Percentiles rank a stretch among this genome's conserved stretches.
Evolutionary conservation across 37 sponge, comb jelly and placozoan genomes (phyloP).

Genomic region (Spongilla lacustris): DNA sequence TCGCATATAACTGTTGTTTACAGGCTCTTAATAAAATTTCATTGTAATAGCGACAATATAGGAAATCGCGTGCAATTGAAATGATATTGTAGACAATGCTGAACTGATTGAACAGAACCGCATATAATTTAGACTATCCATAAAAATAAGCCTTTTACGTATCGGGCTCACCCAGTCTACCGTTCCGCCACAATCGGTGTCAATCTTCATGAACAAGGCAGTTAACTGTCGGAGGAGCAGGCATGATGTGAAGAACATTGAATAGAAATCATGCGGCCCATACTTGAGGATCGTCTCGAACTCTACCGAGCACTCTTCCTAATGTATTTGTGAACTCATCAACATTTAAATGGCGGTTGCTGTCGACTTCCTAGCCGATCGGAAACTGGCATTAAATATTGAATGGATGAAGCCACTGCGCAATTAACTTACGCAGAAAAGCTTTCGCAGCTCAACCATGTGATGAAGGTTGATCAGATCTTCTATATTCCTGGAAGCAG

Average conservation of each 20-base stretch:
- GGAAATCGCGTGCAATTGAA: too few species aligned
- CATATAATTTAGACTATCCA: too few species aligned
- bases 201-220: constrained; percentile 93
- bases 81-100: too few species aligned
- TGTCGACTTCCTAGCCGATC: background rate
- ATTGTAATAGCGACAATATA: too few species aligned
- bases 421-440: constrained; percentile 73
- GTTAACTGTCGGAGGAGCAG: constrained; percentile 50
- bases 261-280: too few species aligned
- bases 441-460: constrained; percentile 79
- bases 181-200: constrained; percentile 88
- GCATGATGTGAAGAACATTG: too few species aligned
- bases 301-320: constrained; percentile 78
- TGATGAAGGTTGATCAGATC: constrained; percentile 85
- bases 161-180: constrained; percentile 83
- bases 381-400: background rate
- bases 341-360: constrained; percentile 54
- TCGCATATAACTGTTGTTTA: too few species aligned
- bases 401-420: background rate
- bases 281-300: constrained; percentile 69
- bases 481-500: constrained; percentile 56
- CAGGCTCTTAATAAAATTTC: too few species aligned
- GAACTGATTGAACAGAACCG: too few species aligned
- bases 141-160: too few species aligned
- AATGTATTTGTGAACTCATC: constrained; percentile 83